These are phyloP conservation scores for Anas acuta DNA, from an alignment of 2,797 vertebrate species.

Conservation along the genomic window DNA sequence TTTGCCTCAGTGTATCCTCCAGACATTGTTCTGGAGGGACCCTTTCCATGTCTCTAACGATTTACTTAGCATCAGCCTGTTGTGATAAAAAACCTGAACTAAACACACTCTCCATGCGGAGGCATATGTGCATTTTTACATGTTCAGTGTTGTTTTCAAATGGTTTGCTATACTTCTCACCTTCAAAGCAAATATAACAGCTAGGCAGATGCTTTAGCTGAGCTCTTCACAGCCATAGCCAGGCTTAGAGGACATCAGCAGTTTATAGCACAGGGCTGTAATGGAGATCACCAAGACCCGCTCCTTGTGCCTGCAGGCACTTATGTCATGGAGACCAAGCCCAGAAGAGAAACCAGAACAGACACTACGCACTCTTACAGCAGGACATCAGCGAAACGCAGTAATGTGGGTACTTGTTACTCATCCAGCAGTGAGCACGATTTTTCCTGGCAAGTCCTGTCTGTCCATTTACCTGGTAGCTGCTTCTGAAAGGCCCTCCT, in stretches of 20 bases:
- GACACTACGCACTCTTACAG: not conserved
- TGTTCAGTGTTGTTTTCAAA: not conserved
- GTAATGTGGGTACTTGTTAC: not conserved
- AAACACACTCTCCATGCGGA: not conserved
- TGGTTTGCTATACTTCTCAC: not conserved
- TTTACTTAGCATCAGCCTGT: not conserved
- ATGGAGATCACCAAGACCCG: not conserved
- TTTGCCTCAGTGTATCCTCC: not conserved
- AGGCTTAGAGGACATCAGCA: not conserved
- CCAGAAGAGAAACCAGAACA: not conserved
- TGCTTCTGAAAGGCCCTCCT: not conserved
- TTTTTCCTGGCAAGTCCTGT: not conserved
- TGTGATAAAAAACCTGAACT: not conserved
- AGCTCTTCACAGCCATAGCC: not conserved
- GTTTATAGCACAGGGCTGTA: not conserved
- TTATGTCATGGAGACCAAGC: not conserved
- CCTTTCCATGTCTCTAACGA: not conserved
- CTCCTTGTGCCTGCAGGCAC: not conserved
- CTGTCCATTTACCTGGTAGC: not conserved
- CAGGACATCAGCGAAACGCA: not conserved
- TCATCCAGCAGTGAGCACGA: not conserved
- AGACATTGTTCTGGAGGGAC: not conserved
- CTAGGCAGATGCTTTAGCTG: not conserved
- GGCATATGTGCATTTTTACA: not conserved
- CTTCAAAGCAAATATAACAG: not conserved